Conservation (phyloP, 2,797 vertebrate species). For the Megalops cyprinoides region DNA sequence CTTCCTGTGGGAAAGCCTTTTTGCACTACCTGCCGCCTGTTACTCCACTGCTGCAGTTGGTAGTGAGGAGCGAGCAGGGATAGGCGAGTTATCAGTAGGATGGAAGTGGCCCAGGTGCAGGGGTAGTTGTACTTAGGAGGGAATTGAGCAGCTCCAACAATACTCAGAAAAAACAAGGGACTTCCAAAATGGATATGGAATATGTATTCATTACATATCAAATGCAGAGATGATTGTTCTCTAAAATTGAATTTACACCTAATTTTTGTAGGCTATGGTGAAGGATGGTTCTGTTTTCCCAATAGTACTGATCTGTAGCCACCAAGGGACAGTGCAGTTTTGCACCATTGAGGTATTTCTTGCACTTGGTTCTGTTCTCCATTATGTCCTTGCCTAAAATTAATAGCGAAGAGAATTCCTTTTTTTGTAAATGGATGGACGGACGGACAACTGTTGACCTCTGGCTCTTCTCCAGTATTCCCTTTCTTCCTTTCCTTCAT, state of each 20-base stretch:
- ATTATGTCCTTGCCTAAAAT: neutral
- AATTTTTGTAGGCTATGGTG: neutral
- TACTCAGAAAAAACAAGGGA: too few relatives aligned
- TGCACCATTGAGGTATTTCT: neutral
- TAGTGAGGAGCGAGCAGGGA: neutral
- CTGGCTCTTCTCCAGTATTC: neutral
- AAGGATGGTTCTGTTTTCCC: too few relatives aligned
- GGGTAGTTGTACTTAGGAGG: too few relatives aligned
- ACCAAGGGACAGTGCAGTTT: neutral
- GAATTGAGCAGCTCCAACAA: too few relatives aligned
- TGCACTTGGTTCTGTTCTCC: neutral
- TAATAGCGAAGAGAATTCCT: too few relatives aligned
- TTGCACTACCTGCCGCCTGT: neutral
- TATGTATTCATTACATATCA: slow-evolving; percentile 1
- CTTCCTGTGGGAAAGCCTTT: neutral
- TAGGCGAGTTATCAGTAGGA: neutral
- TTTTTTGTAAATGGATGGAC: neutral
- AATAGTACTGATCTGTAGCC: neutral
- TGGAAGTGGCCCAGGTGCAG: neutral
- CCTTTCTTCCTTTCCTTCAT: neutral
- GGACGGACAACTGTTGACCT: neutral
- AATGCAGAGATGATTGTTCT: neutral
- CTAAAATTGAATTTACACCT: neutral
- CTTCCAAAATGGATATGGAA: neutral
- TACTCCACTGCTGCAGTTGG: neutral